Conservation (phyloP, 2,888 invertebrate genomes). For the Incurvaria masculella region DNA sequence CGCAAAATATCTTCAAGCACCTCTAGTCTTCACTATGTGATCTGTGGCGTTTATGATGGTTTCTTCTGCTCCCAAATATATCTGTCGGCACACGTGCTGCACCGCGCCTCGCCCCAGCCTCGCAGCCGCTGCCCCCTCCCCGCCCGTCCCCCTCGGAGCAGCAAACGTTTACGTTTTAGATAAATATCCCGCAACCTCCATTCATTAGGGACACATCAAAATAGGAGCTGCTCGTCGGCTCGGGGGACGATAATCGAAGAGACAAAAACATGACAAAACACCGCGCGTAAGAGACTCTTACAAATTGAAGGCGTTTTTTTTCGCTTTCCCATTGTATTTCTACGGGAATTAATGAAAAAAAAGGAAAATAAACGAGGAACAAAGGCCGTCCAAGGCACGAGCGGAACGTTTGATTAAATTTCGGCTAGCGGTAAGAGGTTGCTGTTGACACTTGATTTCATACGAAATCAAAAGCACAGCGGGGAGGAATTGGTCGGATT, state of each 20-base stretch:
- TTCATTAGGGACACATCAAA: neutral
- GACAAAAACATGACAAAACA: neutral
- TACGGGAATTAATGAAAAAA: neutral
- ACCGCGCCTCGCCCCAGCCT: neutral
- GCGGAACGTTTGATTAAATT: neutral
- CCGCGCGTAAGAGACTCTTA: neutral
- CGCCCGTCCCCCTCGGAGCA: neutral
- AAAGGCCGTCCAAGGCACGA: no score
- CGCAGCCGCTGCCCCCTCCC: neutral
- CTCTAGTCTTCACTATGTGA: neutral
- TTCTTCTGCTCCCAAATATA: neutral
- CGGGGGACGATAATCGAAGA: neutral
- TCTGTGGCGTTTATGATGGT: neutral
- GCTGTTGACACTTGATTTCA: neutral
- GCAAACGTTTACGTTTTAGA: neutral
- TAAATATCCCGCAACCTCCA: neutral
- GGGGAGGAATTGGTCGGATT: neutral
- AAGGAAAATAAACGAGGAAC: neutral
- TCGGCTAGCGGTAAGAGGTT: neutral
- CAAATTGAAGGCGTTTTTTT: neutral
- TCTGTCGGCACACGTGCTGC: neutral
- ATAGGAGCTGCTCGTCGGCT: neutral
- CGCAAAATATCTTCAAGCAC: no score
- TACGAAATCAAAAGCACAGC: neutral
- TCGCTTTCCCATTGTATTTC: no score